Base-by-base conservation (phyloP, 2,888 invertebrate species). In the Scaptomyza cyrtandrae region DNA sequence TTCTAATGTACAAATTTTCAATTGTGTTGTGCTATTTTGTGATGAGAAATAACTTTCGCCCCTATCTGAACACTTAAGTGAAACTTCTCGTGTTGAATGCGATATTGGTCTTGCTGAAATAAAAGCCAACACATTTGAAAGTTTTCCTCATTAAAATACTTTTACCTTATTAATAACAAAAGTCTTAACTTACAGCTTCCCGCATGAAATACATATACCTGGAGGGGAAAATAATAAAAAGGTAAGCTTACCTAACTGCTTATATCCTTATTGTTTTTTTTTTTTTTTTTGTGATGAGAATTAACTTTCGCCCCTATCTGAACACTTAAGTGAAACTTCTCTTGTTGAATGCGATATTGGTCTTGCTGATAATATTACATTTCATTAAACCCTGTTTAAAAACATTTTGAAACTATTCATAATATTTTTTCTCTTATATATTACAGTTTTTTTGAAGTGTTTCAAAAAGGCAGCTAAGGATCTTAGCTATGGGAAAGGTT, bases 21-120 rank as follows among this genome's bases (percentile, higher is more conserved):
- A 78, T 49, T 71, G 43, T 56, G 41, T 56, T 57, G 43, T 13
- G 49, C 16, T 59, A 45, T 69, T 46, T 1, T 39, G 24, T 83
- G 78, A 81, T 83, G 80, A 87, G 54, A 59, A 55, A 45, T 70
- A 72, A 72, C 75, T 87, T 81, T 86, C 89, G 88, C 90, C 87
- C 89, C 90, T 88, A 88, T 29, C 87, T 89, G 87, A 88, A 86
- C 66, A 62, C 33, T 35, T 59, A 62, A 78, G 65, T n/a, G 76
- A 81, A 88, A 87, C 88, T 85, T 87, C 76, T 67, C 72, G 55
- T 88, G 89, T 80, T 89, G 86, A 90, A 77, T 83, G 83, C 86
- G 84, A 76, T 79, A 89, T 90, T 90, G 84, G 89, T 90, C 89
- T 89, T 89, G 78, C 89, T 89, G 89, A 89, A 70, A 46, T 11